These are phyloP conservation scores for Disparrhopalites patrizii DNA, from an alignment of 2,888 invertebrate genomes.

Conservation along the genomic window DNA sequence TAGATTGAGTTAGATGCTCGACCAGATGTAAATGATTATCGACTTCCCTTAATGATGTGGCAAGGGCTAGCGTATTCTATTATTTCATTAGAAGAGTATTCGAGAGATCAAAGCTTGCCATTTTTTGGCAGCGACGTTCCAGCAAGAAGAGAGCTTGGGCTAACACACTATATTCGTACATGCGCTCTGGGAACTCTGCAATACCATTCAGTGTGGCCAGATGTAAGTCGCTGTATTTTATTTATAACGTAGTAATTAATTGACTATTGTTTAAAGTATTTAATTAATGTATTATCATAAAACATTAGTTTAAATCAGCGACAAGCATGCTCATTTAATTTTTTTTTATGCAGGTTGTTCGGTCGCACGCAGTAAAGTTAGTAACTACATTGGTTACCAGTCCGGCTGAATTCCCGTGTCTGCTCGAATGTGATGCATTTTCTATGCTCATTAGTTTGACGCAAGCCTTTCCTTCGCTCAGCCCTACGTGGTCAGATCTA, in stretches of 20 bases:
- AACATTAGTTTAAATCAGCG: no score
- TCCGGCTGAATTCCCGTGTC: slow-evolving; percentile 26
- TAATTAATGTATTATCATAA: no score
- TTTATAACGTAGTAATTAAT: no score
- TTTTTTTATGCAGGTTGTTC: slow-evolving; percentile 12
- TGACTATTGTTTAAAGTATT: background rate
- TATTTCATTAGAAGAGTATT: slow-evolving; percentile 62
- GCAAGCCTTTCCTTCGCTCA: slow-evolving; percentile 14
- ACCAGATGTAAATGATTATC: slow-evolving; percentile 49
- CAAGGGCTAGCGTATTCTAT: slow-evolving; percentile 64
- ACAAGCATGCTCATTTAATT: background rate
- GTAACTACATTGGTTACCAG: slow-evolving; percentile 18
- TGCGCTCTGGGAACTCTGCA: slow-evolving; percentile 23
- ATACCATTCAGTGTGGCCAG: background rate
- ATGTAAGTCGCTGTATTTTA: no score
- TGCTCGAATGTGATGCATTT: slow-evolving; percentile 31
- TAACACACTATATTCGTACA: slow-evolving; percentile 33
- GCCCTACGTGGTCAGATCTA: background rate
- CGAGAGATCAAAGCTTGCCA: slow-evolving; percentile 51
- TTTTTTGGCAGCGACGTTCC: slow-evolving; percentile 47
- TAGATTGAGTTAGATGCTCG: slow-evolving; percentile 56
- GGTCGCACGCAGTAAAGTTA: slow-evolving; percentile 25
- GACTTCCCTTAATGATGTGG: slow-evolving; percentile 63
- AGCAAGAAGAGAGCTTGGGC: slow-evolving; percentile 35
- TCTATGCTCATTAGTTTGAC: slow-evolving; percentile 25